These are phyloP conservation scores for Pemphredon lugubris DNA, from an alignment of 2,888 invertebrate species.

Conservation along the genomic window DNA sequence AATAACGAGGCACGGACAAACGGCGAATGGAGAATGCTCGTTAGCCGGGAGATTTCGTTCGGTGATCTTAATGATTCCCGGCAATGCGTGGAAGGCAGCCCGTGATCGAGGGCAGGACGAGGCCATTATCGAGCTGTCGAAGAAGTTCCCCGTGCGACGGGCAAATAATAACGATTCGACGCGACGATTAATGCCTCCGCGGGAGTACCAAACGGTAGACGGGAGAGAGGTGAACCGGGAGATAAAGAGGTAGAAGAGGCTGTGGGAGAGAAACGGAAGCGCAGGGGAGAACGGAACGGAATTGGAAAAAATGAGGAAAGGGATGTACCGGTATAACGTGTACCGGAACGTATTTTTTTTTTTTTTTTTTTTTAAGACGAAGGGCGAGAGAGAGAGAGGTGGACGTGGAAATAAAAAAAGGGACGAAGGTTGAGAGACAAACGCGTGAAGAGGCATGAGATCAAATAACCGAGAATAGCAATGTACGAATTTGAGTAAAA, in stretches of 20 bases:
- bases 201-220: not conserved
- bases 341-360: too few species aligned
- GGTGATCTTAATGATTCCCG: conserved; percentile 50
- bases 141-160: conserved; percentile 35
- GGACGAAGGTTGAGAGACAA: too few species aligned
- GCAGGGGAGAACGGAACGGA: not conserved
- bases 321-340: not conserved
- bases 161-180: conserved; percentile 62
- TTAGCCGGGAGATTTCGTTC: conserved; percentile 37
- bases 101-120: conserved; percentile 27
- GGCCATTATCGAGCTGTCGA: conserved; percentile 37
- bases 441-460: too few species aligned
- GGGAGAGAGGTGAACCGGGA: conserved; percentile 4
- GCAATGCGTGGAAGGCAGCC: conserved; percentile 22
- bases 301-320: not conserved
- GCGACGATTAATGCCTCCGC: conserved; percentile 60
- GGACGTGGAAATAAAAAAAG: too few species aligned
- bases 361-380: too few species aligned
- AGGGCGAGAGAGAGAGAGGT: too few species aligned
- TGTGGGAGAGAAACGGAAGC: conserved; percentile 6
- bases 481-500: too few species aligned
- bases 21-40: conserved; percentile 37
- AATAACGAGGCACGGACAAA: conserved; percentile 28
- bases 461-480: too few species aligned
- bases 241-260: conserved; percentile 10